A percentile compares a stretch with the other conserved stretches of the same genome.
These are phyloP conservation scores for Arbacia lixula DNA, from an alignment of 53 echinoderm and acorn worm genomes.

Conservation along the genomic window DNA sequence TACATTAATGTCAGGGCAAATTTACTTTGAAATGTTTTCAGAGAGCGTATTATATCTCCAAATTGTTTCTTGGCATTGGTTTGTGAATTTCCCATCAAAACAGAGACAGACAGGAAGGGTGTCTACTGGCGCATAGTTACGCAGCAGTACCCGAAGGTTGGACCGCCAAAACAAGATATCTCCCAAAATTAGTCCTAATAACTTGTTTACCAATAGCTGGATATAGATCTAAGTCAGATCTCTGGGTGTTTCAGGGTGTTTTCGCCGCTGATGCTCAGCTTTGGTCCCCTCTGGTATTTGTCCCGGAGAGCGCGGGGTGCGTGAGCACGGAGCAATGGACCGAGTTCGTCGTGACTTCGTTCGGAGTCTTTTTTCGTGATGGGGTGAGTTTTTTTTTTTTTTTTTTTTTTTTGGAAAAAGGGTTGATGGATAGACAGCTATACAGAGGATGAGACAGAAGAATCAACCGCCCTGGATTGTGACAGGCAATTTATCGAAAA, in stretches of 20 bases:
- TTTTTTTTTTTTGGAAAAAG: no score
- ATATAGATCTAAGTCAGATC: conserved; percentile 4
- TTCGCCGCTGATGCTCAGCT: background rate
- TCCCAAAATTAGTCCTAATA: background rate
- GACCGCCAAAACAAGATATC: background rate
- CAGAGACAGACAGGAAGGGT: conserved; percentile 6
- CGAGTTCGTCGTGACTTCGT: no score
- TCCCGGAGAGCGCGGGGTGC: conserved; percentile 9
- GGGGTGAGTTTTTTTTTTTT: no score
- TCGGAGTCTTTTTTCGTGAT: no score
- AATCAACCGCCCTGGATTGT: no score
- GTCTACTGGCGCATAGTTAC: conserved; percentile 16
- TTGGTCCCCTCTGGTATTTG: conserved; percentile 15
- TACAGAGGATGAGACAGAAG: no score
- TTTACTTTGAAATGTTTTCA: no score
- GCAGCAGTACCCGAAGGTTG: background rate
- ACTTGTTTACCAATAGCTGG: conserved; percentile 23
- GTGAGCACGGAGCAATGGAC: conserved; percentile 4
- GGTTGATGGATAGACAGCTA: no score
- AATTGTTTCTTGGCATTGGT: no score
- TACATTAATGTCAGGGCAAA: no score
- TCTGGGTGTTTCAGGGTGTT: conserved; percentile 21
- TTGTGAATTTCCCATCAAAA: background rate
- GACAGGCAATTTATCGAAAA: no score
- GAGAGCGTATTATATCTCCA: no score